phyloP scores from a whole-genome alignment of 2,888 invertebrate genomes.

The Caenorhabditis afra region DNA sequence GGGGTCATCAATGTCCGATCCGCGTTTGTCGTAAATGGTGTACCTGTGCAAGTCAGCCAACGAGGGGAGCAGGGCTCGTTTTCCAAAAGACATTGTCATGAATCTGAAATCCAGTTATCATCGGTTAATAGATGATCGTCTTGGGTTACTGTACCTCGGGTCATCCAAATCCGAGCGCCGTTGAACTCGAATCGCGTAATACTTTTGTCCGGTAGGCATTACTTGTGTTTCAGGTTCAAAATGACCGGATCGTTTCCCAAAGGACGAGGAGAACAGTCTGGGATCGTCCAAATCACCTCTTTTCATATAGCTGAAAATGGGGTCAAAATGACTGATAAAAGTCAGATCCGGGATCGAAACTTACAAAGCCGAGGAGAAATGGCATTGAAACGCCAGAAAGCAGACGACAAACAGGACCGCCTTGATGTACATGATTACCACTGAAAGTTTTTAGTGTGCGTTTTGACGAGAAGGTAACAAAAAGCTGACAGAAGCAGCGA shows the following conservation, averaged over 20 bases:
- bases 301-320: constrained; percentile 59
- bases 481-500: background rate
- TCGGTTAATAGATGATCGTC: too few species aligned
- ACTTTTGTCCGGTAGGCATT: constrained; percentile 24
- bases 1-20: constrained; percentile 55
- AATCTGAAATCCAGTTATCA: constrained; percentile 34
- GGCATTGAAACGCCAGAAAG: constrained; percentile 13
- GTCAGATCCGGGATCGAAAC: too few species aligned
- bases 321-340: background rate
- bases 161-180: constrained; percentile 53
- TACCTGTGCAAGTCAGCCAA: constrained; percentile 53
- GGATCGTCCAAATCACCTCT: constrained; percentile 61
- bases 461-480: constrained; percentile 1
- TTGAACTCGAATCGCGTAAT: constrained; percentile 43
- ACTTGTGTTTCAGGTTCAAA: constrained; percentile 12
- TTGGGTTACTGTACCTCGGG: constrained; percentile 39
- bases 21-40: constrained; percentile 60
- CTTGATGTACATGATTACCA: constrained; percentile 60
- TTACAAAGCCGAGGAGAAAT: constrained; percentile 22
- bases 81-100: constrained; percentile 60
- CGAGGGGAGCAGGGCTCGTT: constrained; percentile 44
- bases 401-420: constrained; percentile 33
- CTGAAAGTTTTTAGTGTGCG: constrained; percentile 19
- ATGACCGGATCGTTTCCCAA: constrained; percentile 45
- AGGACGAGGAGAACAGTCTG: constrained; percentile 56